phyloP scores from a whole-genome alignment of 2,797 vertebrate genomes.

The Syndactyla subalaris region DNA sequence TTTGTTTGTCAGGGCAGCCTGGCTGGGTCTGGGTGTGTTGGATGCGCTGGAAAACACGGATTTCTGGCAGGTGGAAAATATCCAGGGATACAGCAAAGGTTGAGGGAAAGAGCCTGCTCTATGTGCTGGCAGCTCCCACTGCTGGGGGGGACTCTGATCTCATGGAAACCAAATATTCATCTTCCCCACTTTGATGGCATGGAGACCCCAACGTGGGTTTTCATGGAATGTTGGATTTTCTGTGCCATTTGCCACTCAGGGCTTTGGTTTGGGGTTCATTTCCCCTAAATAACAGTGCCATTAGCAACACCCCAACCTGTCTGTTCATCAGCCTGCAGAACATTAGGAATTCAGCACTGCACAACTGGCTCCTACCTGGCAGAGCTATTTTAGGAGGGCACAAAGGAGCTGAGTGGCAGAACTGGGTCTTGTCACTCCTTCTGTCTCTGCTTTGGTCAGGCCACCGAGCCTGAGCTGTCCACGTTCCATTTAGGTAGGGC shows the following conservation, averaged over 20 bases:
- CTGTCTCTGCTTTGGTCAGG: neutral
- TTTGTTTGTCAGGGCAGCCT: neutral
- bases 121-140: fast-evolving
- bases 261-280: neutral
- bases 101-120: neutral
- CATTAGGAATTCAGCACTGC: fast-evolving
- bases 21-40: fast-evolving
- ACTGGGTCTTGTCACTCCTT: neutral
- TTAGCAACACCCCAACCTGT: neutral
- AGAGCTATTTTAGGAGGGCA: neutral
- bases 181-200: neutral
- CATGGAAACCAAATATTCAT: fast-evolving
- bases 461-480: fast-evolving
- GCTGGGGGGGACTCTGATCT: neutral
- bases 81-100: neutral
- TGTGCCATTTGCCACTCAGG: fast-evolving
- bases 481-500: neutral
- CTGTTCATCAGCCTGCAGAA: fast-evolving
- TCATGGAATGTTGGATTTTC: neutral
- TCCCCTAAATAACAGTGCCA: neutral
- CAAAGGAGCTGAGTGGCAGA: neutral
- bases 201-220: neutral
- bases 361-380: fast-evolving
- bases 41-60: fast-evolving
- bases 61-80: neutral